These are phyloP conservation scores for Epirrhoe alternata DNA, from an alignment of 2,888 invertebrate genomes.

Conservation along the genomic window DNA sequence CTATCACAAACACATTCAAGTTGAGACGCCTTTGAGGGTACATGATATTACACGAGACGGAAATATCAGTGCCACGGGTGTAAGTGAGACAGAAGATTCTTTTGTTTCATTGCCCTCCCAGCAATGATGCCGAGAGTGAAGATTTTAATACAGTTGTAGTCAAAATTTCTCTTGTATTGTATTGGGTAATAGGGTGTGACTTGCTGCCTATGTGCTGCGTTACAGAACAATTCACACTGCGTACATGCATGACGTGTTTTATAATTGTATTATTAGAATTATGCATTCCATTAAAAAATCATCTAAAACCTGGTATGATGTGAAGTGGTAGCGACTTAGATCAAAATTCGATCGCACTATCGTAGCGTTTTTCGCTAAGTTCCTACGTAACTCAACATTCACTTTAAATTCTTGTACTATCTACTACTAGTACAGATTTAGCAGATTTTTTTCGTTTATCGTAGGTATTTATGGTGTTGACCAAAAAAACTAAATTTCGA, in stretches of 20 bases:
- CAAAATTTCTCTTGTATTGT: constrained; percentile 60
- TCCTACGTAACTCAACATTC: too few relatives aligned
- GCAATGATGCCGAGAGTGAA: constrained; percentile 69
- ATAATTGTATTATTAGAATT: not conserved
- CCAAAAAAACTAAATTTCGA: not conserved
- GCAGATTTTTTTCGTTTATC: too few relatives aligned
- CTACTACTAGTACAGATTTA: too few relatives aligned
- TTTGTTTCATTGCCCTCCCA: constrained; percentile 82
- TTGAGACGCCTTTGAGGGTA: constrained; percentile 75
- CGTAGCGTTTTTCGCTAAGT: too few relatives aligned
- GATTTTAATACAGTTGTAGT: constrained; percentile 81
- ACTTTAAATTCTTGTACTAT: too few relatives aligned
- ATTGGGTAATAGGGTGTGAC: constrained; percentile 41
- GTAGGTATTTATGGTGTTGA: too few relatives aligned
- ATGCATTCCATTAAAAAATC: too few relatives aligned
- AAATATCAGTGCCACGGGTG: constrained; percentile 61
- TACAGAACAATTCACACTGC: constrained; percentile 5
- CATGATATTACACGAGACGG: constrained; percentile 65
- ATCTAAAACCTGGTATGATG: too few relatives aligned
- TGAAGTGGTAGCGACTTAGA: too few relatives aligned
- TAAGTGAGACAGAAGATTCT: constrained; percentile 62
- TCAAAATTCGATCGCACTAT: too few relatives aligned
- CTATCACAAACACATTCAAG: constrained; percentile 70
- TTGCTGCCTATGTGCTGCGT: constrained; percentile 9
- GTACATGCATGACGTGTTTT: not conserved